Conservation (phyloP, 1,140 invertebrate species). For the Thereuonema tuberculata region DNA sequence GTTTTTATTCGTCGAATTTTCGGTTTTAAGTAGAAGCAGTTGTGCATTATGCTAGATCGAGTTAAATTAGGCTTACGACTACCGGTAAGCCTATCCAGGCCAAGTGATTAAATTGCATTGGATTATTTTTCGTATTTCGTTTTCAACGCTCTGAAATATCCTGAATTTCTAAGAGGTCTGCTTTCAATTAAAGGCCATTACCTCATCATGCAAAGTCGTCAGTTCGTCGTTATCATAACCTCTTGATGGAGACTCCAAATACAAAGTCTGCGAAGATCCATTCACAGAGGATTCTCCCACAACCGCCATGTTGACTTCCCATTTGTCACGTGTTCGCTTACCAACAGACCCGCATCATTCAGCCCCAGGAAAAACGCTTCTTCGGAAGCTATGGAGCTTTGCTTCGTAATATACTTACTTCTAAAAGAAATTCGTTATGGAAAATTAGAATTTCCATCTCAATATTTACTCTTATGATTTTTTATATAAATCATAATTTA, state of each 20-base stretch:
- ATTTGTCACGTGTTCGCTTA: neutral
- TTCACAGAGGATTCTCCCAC: neutral
- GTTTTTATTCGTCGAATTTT: neutral
- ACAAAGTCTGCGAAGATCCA: neutral
- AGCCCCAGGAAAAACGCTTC: too few relatives aligned
- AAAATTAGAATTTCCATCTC: too few relatives aligned
- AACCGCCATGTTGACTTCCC: slow-evolving; percentile 1
- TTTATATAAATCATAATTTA: too few relatives aligned
- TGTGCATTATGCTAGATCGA: neutral
- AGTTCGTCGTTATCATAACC: neutral
- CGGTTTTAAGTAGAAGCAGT: neutral
- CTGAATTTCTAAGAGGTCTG: too few relatives aligned
- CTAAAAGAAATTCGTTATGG: too few relatives aligned
- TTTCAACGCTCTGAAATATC: too few relatives aligned
- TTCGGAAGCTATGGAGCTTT: too few relatives aligned
- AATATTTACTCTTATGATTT: too few relatives aligned
- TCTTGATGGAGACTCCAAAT: neutral
- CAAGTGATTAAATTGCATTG: neutral
- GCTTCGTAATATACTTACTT: too few relatives aligned
- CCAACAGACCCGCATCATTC: too few relatives aligned
- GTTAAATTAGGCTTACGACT: neutral
- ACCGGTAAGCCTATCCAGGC: neutral
- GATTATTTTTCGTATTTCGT: neutral
- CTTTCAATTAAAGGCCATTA: too few relatives aligned
- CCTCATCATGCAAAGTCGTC: neutral